These are phyloP conservation scores for Mormyrus proboscirostris DNA, from an alignment of 2,797 vertebrate species.

Conservation along the genomic window DNA sequence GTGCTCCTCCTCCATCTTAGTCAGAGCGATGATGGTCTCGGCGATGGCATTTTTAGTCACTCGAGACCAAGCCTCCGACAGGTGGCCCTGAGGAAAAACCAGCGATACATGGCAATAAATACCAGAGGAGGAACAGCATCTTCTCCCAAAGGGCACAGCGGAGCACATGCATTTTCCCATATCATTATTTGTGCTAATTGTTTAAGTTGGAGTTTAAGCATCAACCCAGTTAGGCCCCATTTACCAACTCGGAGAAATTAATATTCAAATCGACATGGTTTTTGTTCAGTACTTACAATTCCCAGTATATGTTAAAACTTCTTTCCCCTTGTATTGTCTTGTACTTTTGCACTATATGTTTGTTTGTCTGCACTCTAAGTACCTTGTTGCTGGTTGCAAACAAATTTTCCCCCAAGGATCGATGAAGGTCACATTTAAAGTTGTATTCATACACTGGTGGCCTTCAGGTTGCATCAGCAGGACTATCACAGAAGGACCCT, in stretches of 20 bases:
- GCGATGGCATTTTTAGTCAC: constrained; percentile 98
- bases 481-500: not conserved
- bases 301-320: not conserved
- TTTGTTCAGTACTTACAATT: not conserved
- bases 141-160: not conserved
- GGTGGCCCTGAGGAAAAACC: constrained; percentile 73
- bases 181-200: not conserved
- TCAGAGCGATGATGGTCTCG: constrained; percentile 97
- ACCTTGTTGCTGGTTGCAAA: not conserved
- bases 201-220: not conserved
- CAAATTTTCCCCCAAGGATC: not conserved
- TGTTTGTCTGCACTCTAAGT: not conserved
- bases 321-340: not conserved
- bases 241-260: not conserved
- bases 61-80: constrained; percentile 96
- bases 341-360: not conserved
- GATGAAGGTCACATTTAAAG: not conserved
- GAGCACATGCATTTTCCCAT: not conserved
- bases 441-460: not conserved
- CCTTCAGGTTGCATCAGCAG: not conserved
- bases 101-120: not conserved
- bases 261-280: not conserved
- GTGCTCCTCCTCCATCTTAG: constrained; percentile 99
- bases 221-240: not conserved
- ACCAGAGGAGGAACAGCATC: not conserved